Evolutionary conservation across 2,113 vertebrate species (phyloP).

Genomic region (Ceratotherium simum): DNA sequence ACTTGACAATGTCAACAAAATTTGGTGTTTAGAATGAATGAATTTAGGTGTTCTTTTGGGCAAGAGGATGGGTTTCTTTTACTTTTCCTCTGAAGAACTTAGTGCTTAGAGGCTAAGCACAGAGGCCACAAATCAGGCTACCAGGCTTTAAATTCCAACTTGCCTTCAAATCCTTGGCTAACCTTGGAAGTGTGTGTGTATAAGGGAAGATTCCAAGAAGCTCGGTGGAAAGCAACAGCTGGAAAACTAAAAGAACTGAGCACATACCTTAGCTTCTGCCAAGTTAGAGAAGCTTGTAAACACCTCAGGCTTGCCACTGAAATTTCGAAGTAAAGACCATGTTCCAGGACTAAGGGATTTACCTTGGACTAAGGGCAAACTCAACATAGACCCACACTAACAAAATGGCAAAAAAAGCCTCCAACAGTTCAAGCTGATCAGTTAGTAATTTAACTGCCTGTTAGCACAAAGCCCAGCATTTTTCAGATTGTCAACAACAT

Average conservation of each 20-base stretch:
- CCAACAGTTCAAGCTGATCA: neutral
- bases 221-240: neutral
- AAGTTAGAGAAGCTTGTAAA: neutral
- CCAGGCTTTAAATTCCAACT: neutral
- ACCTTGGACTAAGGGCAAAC: neutral
- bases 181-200: neutral
- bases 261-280: neutral
- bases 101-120: neutral
- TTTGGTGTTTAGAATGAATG: neutral
- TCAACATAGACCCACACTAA: neutral
- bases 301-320: neutral
- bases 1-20: neutral
- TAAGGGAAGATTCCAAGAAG: neutral
- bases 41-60: neutral
- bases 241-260: neutral
- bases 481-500: neutral
- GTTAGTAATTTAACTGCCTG: neutral
- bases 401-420: neutral
- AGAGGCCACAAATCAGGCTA: neutral
- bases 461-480: neutral
- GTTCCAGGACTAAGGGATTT: neutral
- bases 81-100: neutral
- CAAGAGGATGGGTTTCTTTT: neutral
- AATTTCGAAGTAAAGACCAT: neutral
- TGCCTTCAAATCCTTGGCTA: neutral